Base-by-base conservation (phyloP, 2,113 vertebrate species). In the Prinia subflava region DNA sequence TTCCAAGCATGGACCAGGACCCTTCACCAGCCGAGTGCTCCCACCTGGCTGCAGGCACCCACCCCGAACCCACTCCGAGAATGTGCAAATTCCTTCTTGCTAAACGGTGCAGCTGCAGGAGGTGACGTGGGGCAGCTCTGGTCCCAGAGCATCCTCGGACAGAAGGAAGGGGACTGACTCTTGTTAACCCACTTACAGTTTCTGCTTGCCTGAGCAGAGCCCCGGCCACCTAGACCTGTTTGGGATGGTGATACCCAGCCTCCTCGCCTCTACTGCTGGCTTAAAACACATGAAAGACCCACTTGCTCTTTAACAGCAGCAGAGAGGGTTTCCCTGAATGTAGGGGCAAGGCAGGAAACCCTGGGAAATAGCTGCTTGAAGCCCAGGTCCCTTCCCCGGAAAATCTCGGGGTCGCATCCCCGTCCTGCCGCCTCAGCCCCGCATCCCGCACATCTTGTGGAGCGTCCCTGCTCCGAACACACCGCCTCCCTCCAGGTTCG, bases 121-220 rank as follows among this genome's bases (percentile, higher is more conserved):
- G 15, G 21, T 52, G 9, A 80, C 23, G 22, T 7, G 25, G 44
- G n/a, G 41, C 49, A 73, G 67, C 35, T 60, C 59, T 49, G 24
- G 6, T 74, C 25, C 28, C 3, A 1, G 47, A 87, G 68, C 39
- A 78, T 22, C 76, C n/a, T 77, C 27, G 0, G 47, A 81, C 2
- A 39, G n/a, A 13, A 85, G 57, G 37, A 83, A 63, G 28, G 23
- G 2, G 7, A 46, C 22, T 21, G 44, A 31, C 0, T 0, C 0
- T 44, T 64, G 25, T 7, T 67, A 79, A 46, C n/a, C 7, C 14
- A 7, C 23, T 41, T 15, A 46, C 5, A 86, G 21, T 33, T 77
- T 64, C 70, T 86, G 50, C 71, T 50, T 35, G n/a, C 37, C 22
- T 23, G 5, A 71, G 35, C 52, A 52, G 75, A 21, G 30, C 19